Conservation (phyloP, 2,113 vertebrate genomes). For the Myiozetetes cayanensis region DNA sequence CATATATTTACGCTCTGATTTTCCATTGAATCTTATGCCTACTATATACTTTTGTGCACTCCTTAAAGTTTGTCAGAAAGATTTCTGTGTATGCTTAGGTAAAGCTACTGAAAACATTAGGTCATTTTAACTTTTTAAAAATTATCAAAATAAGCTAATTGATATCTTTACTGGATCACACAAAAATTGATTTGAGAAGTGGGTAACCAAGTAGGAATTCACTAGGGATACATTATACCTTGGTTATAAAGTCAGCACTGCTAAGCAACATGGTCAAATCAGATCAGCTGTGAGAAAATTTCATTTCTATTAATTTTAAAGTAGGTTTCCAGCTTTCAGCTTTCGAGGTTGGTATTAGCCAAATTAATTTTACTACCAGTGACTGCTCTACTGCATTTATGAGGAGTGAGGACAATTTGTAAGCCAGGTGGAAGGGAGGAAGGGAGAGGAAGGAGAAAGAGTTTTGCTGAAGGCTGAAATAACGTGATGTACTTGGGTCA, state of each 20-base stretch:
- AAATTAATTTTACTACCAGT: neutral
- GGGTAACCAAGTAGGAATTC: neutral
- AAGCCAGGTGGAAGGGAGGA: neutral
- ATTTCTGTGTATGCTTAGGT: neutral
- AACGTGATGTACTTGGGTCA: neutral
- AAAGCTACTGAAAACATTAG: neutral
- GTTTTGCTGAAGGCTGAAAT: neutral
- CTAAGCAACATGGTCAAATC: accelerated
- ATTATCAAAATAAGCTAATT: neutral
- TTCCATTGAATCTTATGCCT: neutral
- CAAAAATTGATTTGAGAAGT: neutral
- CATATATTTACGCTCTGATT: neutral
- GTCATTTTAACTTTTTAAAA: neutral
- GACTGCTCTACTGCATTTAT: neutral
- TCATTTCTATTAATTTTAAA: neutral
- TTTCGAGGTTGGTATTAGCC: neutral
- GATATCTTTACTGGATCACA: neutral
- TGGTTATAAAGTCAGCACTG: neutral
- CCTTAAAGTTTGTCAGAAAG: neutral
- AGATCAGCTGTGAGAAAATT: neutral
- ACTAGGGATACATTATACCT: neutral
- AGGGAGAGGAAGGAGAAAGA: neutral
- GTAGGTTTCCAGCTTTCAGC: neutral
- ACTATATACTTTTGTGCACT: neutral
- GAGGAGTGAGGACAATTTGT: neutral